These are phyloP conservation scores for Actenoides hombroni DNA, from an alignment of 2,113 vertebrate genomes.

Conservation along the genomic window DNA sequence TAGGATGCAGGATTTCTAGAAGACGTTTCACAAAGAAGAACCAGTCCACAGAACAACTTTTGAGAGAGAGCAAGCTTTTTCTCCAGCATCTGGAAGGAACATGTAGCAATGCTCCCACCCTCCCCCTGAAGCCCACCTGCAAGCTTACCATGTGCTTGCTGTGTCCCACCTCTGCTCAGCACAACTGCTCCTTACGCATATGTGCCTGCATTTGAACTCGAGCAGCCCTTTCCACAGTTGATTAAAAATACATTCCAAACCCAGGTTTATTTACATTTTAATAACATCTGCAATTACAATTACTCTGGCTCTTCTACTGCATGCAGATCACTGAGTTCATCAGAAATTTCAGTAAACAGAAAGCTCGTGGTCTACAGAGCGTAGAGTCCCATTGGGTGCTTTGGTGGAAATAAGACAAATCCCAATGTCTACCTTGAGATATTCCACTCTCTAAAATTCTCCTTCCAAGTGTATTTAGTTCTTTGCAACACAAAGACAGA, in stretches of 20 bases:
- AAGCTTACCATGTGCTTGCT: fast-evolving
- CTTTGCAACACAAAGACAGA: neutral
- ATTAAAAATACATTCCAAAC: constrained; percentile 61
- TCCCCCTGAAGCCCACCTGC: neutral
- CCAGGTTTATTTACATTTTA: constrained; percentile 68
- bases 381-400: neutral
- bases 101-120: neutral
- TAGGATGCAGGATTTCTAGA: neutral
- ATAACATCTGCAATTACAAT: constrained; percentile 72
- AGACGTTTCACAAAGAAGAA: neutral
- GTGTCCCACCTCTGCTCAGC: neutral
- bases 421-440: neutral
- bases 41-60: neutral
- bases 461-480: neutral
- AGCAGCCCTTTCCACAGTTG: constrained; percentile 26
- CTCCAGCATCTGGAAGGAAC: neutral
- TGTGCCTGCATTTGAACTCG: neutral
- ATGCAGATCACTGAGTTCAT: constrained; percentile 35
- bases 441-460: neutral
- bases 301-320: constrained; percentile 32
- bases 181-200: neutral
- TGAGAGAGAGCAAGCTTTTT: neutral
- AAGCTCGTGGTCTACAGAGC: neutral
- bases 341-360: neutral
- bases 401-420: neutral